Base-by-base conservation (phyloP, 92 coral and sea anemone species). In the Micromussa lordhowensis region DNA sequence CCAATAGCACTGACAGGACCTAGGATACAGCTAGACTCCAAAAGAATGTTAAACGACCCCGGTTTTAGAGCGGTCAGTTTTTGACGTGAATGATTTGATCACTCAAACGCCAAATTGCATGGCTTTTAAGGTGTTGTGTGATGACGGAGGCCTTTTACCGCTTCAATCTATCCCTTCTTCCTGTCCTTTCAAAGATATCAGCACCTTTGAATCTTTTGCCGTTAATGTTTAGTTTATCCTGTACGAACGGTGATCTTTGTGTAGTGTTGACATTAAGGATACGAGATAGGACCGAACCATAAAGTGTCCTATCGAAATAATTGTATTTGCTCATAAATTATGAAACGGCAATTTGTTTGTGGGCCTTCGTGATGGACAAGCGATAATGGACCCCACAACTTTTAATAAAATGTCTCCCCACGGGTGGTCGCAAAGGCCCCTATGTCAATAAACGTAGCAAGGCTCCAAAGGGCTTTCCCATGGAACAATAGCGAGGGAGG, bases 311-410 rank as follows among this genome's bases (percentile, higher is more conserved):
- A 95, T 95, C 98, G 98, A 85, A 94, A 95, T 95, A 95, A 95
- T 94, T 95, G 94, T 95, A 91, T 95, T 95, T 95, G 98, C 96
- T 90, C 98, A 95, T 95, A 94, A 95, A 95, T 95, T 92, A 95
- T 95, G 98, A 95, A 95, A 95, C 98, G 98, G 98, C 98, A 95
- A 95, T 95, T 94, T 95, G 98, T 95, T 95, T 95, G 98, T 94
- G 92, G 94, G 96, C 94, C 96, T 90, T 93, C 90, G 86, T 98
- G 99, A 98, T 96, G 92, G 99, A 98, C 98, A 90, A 90, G 94
- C 93, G 99, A 91, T 98, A 98, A 96, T 96, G 98, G 96, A 93
- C 95, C 98, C 91, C 94, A 91, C 86, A 92, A 96, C 90, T 96
- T 97, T 96, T 98, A 98, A 96, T 98, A 98, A 98, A 98, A 98